Base-by-base conservation (phyloP, 2,888 invertebrate species). In the Himalopsyche japonica region DNA sequence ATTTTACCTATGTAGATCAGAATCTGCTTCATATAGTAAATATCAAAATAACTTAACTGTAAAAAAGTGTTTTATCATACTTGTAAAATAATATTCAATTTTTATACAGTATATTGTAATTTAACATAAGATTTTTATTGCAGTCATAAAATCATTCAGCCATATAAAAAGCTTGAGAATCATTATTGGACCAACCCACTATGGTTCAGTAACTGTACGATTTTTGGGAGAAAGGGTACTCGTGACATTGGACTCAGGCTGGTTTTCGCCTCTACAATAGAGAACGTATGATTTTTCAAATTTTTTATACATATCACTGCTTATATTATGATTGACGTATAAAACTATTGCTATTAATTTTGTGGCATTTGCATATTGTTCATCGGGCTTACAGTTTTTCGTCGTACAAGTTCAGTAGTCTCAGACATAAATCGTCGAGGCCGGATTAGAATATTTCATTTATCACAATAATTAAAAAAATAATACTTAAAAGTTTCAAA, bases 211-310 rank as follows among this genome's bases (percentile, higher is more conserved):
- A 37, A 34, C 43, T 34, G 77, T 77, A 47, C 48, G 83, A 47
- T 78, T 84, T 80, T 81, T 78, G 32, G 82, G 82, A 82, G 82
- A 84, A 84, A 84, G 84, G 84, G 82, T 48, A 34, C 27, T 34
- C 49, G 43, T 82, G 84, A 81, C 84, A 84, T 84, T 84, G 81
- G 81, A n/a, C 77, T 49, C n/a, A 15, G 70, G 47, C 30, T 70
- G 70, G 70, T 70, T 70, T 70, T 70, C 70, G 70, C 70, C 70
- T 70, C 20, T 64, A 64, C 27, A 27, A 70, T 70, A 70, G 70
- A 30, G 70, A 70, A 70, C 70, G 70, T 70, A 70, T 70, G 24
- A 15, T 70, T 70, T 70, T 70, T 30, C 6, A 27, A 30, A 12
- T 70, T 70, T 70, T 70, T 27, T 70, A 27, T 30, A 70, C 1